Conservation (phyloP, 2,797 vertebrate species). For the Ispidina picta region DNA sequence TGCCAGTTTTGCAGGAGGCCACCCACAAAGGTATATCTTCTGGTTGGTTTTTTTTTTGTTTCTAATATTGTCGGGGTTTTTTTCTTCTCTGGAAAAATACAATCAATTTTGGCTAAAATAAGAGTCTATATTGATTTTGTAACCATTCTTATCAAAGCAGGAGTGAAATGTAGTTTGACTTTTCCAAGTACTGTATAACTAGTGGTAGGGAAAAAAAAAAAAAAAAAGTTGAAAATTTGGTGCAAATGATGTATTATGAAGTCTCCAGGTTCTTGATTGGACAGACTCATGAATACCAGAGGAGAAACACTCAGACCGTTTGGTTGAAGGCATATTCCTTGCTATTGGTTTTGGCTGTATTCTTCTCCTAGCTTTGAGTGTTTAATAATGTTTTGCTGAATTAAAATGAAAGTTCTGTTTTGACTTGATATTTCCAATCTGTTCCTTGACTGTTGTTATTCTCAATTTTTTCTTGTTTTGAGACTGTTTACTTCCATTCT, state of each 20-base stretch:
- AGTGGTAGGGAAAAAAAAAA: neutral
- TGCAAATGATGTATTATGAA: neutral
- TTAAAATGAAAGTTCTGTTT: neutral
- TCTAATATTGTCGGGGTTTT: neutral
- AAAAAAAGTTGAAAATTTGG: neutral
- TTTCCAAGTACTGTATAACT: neutral
- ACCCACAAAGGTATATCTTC: slow-evolving; percentile 54
- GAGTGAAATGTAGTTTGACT: neutral
- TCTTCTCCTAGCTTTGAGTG: neutral
- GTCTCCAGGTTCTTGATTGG: neutral
- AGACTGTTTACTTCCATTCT: neutral
- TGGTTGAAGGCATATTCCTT: neutral
- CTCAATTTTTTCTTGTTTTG: neutral
- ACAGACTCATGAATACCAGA: neutral
- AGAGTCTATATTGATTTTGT: neutral
- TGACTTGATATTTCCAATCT: neutral
- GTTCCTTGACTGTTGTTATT: neutral
- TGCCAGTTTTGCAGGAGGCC: slow-evolving; percentile 61
- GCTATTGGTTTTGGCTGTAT: neutral
- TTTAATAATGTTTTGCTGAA: neutral
- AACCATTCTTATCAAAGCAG: neutral
- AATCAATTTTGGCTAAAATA: neutral
- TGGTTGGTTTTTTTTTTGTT: slow-evolving; percentile 13
- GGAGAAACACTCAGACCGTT: neutral
- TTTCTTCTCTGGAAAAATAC: slow-evolving; percentile 20